phyloP scores from a whole-genome alignment of 2,797 vertebrate species.

The Eospalax fontanierii region DNA sequence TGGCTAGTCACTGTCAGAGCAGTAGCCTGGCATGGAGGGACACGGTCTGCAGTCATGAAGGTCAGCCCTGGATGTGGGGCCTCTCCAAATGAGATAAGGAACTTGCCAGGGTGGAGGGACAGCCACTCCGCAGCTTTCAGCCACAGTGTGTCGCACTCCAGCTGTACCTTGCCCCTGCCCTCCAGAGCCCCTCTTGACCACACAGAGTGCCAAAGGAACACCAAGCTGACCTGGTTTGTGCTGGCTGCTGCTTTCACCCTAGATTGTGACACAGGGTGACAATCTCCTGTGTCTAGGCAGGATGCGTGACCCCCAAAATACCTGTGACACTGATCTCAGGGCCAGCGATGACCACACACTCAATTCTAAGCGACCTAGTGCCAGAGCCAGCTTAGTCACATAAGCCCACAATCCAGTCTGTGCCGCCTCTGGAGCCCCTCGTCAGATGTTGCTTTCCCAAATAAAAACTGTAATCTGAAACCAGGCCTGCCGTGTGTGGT shows the following conservation, averaged over 20 bases:
- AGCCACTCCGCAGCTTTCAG: neutral
- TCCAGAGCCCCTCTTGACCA: neutral
- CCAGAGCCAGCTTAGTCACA: neutral
- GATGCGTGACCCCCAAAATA: neutral
- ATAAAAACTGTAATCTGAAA: slow-evolving; percentile 65
- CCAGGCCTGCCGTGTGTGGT: neutral
- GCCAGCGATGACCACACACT: neutral
- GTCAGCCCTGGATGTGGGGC: no score
- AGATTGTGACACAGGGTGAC: neutral
- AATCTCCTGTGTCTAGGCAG: neutral
- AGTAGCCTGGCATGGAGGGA: no score
- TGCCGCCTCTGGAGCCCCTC: neutral
- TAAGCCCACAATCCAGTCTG: no score
- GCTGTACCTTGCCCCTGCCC: neutral
- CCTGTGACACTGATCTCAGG: neutral
- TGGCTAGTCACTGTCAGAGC: no score
- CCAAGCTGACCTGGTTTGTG: neutral
- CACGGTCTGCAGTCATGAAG: no score
- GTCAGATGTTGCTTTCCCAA: slow-evolving; percentile 65
- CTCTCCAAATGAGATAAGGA: neutral
- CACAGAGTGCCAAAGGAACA: neutral
- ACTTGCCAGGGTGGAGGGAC: neutral
- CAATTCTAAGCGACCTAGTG: neutral
- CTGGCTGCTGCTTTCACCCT: no score
- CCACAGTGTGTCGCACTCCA: neutral